A percentile compares a stretch with the other conserved stretches of the same genome.
phyloP scores from a whole-genome alignment of 2,797 vertebrate genomes.

The Lophius americanus region DNA sequence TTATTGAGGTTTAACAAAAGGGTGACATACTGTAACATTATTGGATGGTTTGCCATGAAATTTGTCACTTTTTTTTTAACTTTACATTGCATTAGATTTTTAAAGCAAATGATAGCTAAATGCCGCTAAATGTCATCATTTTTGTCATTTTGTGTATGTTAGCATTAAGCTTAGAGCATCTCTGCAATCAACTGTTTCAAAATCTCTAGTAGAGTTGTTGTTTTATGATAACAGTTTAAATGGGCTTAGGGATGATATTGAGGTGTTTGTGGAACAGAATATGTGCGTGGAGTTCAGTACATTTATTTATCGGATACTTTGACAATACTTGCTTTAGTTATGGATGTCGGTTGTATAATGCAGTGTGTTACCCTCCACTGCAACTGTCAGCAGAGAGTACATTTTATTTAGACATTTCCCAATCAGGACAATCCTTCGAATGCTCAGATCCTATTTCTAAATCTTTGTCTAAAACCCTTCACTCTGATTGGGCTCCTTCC shows the following conservation, averaged over 20 bases:
- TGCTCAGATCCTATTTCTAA: constrained; percentile 63
- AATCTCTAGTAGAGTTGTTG: not conserved
- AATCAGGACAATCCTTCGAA: constrained; percentile 59
- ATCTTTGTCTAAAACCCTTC: constrained; percentile 61
- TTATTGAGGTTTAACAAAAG: too few species aligned
- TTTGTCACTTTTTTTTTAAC: not conserved
- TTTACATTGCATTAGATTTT: too few species aligned
- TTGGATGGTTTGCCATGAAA: not conserved
- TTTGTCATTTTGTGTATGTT: not conserved
- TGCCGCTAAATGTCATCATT: not conserved
- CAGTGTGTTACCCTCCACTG: constrained; percentile 39
- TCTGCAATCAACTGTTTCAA: not conserved
- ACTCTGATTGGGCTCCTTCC: constrained; percentile 62
- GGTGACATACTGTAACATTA: not conserved
- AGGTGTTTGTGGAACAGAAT: constrained; percentile 17
- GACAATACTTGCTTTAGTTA: constrained; percentile 37
- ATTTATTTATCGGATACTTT: constrained; percentile 49
- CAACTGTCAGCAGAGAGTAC: constrained; percentile 56
- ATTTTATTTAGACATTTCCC: constrained; percentile 65
- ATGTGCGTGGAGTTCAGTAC: constrained; percentile 7
- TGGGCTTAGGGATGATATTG: not conserved
- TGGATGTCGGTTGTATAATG: constrained; percentile 48
- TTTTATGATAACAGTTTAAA: not conserved
- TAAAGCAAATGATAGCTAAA: not conserved
- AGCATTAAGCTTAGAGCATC: not conserved